Evolutionary conservation across 2,888 invertebrate genomes (phyloP).

Genomic region (Amblyjoppa fuscipennis): DNA sequence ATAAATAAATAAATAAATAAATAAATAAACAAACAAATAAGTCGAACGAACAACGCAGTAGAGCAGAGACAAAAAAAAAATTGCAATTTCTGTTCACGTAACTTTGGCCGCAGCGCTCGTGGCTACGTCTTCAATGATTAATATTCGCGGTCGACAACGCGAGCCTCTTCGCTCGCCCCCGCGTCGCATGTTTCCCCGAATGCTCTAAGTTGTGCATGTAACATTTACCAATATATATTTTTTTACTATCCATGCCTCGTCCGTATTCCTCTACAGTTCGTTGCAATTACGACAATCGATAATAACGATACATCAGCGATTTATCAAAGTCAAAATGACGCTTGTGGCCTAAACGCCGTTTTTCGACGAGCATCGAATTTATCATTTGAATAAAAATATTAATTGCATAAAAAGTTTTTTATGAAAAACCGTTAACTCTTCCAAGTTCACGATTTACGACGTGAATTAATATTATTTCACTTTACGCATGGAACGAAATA

Average conservation of each 20-base stretch:
- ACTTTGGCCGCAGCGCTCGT: constrained; percentile 39
- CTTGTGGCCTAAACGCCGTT: too few relatives aligned
- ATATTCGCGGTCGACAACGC: constrained; percentile 49
- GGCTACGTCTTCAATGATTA: constrained; percentile 51
- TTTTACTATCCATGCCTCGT: not conserved
- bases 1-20: not conserved
- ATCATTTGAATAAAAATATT: too few relatives aligned
- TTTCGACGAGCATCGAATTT: too few relatives aligned
- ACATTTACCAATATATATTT: constrained; percentile 5
- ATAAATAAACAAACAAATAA: not conserved
- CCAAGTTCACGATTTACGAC: too few relatives aligned
- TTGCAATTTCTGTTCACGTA: constrained; percentile 60
- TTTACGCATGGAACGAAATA: too few relatives aligned
- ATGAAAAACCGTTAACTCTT: too few relatives aligned
- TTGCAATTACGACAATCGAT: not conserved
- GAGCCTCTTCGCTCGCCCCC: constrained; percentile 38
- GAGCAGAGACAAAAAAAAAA: constrained; percentile 19
- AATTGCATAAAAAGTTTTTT: too few relatives aligned
- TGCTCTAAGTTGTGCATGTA: constrained; percentile 21
- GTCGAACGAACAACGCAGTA: not conserved
- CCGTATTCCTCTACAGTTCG: not conserved
- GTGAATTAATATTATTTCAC: too few relatives aligned
- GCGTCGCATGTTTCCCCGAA: not conserved
- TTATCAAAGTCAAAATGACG: too few relatives aligned
- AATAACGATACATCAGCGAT: not conserved